Evolutionary conservation across 2,888 invertebrate species (phyloP), one percentile per base, ranked within the genome.

Genomic region (Gasteruption jaculator): DNA sequence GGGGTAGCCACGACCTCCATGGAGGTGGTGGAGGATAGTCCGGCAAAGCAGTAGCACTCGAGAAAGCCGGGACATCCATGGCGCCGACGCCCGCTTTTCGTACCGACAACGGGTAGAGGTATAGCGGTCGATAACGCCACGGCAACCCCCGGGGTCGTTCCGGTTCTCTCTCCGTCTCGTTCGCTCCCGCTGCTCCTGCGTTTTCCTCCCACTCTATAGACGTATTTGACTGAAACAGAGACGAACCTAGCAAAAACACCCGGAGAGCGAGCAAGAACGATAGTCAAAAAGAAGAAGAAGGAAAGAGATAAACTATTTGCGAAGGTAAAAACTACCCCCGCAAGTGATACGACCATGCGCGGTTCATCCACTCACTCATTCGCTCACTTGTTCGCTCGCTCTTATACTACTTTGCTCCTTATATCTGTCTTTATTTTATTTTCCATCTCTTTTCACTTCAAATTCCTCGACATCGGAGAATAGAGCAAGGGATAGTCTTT

Each of bases 101-200:
- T 55, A 55, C 57, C 49, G 56, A 54, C 51, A 51, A 50, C 58
- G 52, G 49, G 53, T 49, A 12, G 14, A 19, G 35, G 19, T 6
- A 14, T 14, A 25, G 38, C 54, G 61, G 60, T 63, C 62, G 62
- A 63, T 63, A 63, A 55, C 62, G 57, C 59, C 60, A 59, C 62
- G 57, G 62, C 62, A 63, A 62, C 63, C 62, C 53, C 52, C 53
- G 50, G 38, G 41, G 56, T 59, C 56, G 53, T 60, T 59, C 61
- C 57, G 59, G 57, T 57, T 56, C 48, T 37, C 45, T 25, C 45
- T 44, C 51, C 51, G 50, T 54, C 53, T 53, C 53, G 38, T 43
- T 46, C 49, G 33, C 33, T 41, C 37, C 30, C 46, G 30, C 18
- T 40, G 29, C 26, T 12, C 25, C 15, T n/a, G 12, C 33, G 5